Evolutionary conservation across 2,113 vertebrate genomes (phyloP).

Genomic region (Vicugna pacos): DNA sequence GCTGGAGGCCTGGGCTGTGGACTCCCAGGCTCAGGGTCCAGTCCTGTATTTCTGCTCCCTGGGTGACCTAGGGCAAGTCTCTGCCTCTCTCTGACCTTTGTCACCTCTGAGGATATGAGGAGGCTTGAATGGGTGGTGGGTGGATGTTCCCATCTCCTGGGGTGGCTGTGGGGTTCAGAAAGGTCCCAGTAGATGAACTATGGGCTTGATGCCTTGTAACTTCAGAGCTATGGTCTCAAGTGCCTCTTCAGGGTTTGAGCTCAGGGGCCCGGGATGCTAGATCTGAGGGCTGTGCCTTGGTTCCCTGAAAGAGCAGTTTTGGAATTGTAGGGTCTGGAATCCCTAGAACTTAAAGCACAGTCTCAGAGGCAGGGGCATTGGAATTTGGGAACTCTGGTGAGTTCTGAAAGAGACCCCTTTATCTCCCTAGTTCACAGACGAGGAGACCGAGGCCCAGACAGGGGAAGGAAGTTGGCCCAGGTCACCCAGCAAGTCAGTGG

Average conservation of each 20-base stretch:
- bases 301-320: background rate
- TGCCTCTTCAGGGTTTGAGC: background rate
- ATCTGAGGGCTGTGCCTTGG: background rate
- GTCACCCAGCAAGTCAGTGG: slow-evolving; percentile 82
- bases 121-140: too few relatives aligned
- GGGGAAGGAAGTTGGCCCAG: slow-evolving; percentile 81
- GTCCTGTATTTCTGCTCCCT: background rate
- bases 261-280: background rate
- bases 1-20: background rate
- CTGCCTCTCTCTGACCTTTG: background rate
- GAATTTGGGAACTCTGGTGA: background rate
- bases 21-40: background rate
- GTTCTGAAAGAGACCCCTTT: slow-evolving; percentile 69
- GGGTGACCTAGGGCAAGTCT: background rate
- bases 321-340: background rate
- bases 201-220: background rate
- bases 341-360: background rate
- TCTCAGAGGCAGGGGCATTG: background rate
- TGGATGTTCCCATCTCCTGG: background rate
- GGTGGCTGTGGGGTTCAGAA: background rate
- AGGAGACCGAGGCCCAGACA: slow-evolving; percentile 80
- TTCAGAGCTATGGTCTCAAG: rapidly evolving
- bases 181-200: background rate
- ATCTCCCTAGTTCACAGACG: slow-evolving; percentile 79
- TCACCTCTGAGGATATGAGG: background rate